phyloP scores from a whole-genome alignment of 2,888 invertebrate genomes.

The Anagyrus pseudococci region DNA sequence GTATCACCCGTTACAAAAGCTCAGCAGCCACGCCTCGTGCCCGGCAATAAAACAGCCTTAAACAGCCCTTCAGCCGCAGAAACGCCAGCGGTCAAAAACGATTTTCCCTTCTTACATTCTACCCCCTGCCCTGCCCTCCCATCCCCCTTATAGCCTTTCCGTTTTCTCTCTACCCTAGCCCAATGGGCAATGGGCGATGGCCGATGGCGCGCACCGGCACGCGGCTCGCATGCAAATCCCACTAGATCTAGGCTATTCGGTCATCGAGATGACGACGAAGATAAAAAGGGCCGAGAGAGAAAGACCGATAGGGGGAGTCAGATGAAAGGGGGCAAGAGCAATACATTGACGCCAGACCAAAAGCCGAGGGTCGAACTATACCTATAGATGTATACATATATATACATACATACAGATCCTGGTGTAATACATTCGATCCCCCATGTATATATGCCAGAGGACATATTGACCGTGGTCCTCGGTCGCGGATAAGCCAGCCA shows the following conservation, averaged over 20 bases:
- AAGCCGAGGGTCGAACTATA: neutral
- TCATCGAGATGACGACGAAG: constrained; percentile 16
- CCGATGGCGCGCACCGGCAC: too few species aligned
- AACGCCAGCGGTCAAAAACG: constrained; percentile 11
- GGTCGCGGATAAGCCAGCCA: too few species aligned
- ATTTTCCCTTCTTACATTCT: constrained; percentile 20
- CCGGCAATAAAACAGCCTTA: constrained; percentile 17
- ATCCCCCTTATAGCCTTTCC: too few species aligned
- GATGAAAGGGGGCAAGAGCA: neutral
- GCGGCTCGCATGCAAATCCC: constrained; percentile 24
- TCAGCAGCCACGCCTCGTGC: neutral
- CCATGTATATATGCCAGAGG: too few species aligned
- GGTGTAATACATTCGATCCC: constrained; percentile 14
- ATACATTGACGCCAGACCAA: neutral
- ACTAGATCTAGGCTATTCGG: constrained; percentile 33
- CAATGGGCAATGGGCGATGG: too few species aligned
- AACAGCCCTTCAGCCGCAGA: constrained; percentile 7
- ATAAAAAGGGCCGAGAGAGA: neutral
- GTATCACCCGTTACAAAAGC: constrained; percentile 15
- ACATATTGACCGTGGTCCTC: too few species aligned
- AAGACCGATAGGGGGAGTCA: neutral
- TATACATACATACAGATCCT: too few species aligned
- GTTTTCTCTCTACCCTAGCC: too few species aligned
- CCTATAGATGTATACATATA: too few species aligned
- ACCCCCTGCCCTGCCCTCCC: constrained; percentile 1